Base-by-base conservation (phyloP, 2,113 vertebrate genomes). In the Phalacrocorax carbo region DNA sequence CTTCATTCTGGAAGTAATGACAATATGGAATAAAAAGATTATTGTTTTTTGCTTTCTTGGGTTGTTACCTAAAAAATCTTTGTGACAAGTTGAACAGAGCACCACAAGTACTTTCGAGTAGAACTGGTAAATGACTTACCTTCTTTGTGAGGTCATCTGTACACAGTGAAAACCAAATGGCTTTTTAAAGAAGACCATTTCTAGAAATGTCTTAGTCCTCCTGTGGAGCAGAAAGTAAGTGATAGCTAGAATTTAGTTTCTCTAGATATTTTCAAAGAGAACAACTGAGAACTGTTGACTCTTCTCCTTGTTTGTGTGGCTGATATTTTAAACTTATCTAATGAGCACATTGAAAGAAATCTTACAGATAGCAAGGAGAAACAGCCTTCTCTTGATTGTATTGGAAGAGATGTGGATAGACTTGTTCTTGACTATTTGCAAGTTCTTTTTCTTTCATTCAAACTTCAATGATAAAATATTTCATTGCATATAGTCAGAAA, bases 201-300 rank as follows among this genome's bases (percentile, higher is more conserved):
- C 96, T 34, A 98, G 91, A 97, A 99, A 99, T 80, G 76, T 95
- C 48, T 99, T 98, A 78, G 96, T 99, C 84, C 97, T 99, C 38
- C 98, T 97, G 73, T 97, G 97, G 82, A 99, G 98, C 97, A 98
- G 95, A 11, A 99, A 98, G 75, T 97, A 98, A 65, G 91, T 99
- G 26, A 96, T 77, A 88, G 49, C 93, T 54, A 99, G 98, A 86
- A 91, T 98, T 38, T 69, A 98, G 7, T 96, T 97, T 88, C 94
- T 99, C 27, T 97, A 92, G 90, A 42, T 62, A 10, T 82, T 91
- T 97, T 99, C 51, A 88, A 66, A 22, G 80, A 99, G 66, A 98
- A 70, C 3, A 78, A 97, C n/a, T 61, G 94, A 17, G 94, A 98
- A 46, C 83, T 99, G 29, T 95, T 99, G n/a, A 62, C 27, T 49